A percentile compares a stretch with the other conserved stretches of the same genome.
Conservation (phyloP, 64 coral and sea anemone species). For the Acropora tenuis region DNA sequence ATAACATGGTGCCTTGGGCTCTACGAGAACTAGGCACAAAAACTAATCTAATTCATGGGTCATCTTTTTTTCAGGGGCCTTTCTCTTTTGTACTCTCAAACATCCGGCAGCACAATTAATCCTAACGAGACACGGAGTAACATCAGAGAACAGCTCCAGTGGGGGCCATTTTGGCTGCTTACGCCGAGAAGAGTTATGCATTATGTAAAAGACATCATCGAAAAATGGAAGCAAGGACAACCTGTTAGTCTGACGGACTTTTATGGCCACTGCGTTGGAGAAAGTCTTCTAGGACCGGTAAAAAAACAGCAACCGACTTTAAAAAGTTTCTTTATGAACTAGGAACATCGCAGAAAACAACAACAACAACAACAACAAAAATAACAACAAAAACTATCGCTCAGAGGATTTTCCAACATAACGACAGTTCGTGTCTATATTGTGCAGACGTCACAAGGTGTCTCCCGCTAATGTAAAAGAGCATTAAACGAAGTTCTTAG, state of each 20-base stretch:
- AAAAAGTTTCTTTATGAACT: too few relatives aligned
- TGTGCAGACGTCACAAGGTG: too few relatives aligned
- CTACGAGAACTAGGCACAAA: too few relatives aligned
- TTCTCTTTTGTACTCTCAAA: constrained; percentile 62
- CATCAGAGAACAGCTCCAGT: constrained; percentile 29
- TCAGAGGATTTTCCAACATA: too few relatives aligned
- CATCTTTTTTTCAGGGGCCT: constrained; percentile 23
- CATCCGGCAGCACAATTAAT: constrained; percentile 23
- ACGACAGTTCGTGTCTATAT: too few relatives aligned
- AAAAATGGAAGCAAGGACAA: constrained; percentile 47
- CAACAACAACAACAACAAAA: too few relatives aligned
- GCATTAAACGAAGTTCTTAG: too few relatives aligned
- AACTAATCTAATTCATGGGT: not conserved
- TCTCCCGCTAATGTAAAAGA: too few relatives aligned
- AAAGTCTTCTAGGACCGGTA: constrained; percentile 55
- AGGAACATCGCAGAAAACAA: too few relatives aligned
- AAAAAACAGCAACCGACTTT: not conserved
- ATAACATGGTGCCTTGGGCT: too few relatives aligned
- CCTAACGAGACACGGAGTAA: constrained; percentile 28
- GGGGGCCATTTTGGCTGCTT: constrained; percentile 33
- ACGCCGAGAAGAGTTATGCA: constrained; percentile 57
- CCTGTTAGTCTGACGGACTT: constrained; percentile 70
- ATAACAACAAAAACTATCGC: too few relatives aligned
- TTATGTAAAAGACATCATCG: constrained; percentile 24
- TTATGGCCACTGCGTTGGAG: constrained; percentile 63